These are phyloP conservation scores for Agrochola litura DNA, from an alignment of 2,888 invertebrate genomes.

Conservation along the genomic window DNA sequence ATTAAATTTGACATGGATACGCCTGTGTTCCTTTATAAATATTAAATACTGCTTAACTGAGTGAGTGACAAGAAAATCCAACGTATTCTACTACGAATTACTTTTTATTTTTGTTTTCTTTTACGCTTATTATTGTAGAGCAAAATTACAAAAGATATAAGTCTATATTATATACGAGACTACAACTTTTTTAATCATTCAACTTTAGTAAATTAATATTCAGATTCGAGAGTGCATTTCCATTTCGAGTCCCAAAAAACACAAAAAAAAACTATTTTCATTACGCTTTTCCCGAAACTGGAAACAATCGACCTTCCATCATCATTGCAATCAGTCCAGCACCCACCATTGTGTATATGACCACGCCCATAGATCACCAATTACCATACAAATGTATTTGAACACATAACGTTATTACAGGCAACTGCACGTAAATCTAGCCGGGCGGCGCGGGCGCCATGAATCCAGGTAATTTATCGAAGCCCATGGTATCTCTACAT, in stretches of 20 bases:
- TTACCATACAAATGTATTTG: slow-evolving; percentile 55
- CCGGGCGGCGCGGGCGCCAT: slow-evolving; percentile 30
- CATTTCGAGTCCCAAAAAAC: not conserved
- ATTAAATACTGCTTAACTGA: slow-evolving; percentile 39
- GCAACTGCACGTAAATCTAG: slow-evolving; percentile 53
- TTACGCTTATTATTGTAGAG: not conserved
- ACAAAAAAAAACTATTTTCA: not conserved
- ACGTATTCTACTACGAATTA: slow-evolving; percentile 1
- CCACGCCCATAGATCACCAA: slow-evolving; percentile 15
- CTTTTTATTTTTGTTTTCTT: slow-evolving; percentile 1
- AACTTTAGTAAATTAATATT: not conserved
- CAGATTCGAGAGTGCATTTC: not conserved
- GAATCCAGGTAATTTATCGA: slow-evolving; percentile 63
- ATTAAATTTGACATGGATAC: slow-evolving; percentile 38
- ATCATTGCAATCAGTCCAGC: not conserved
- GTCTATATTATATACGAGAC: not conserved
- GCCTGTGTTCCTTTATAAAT: slow-evolving; percentile 42
- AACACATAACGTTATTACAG: slow-evolving; percentile 37
- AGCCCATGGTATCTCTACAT: slow-evolving; percentile 47
- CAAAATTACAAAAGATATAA: not conserved
- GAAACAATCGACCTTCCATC: not conserved
- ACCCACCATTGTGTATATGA: not conserved
- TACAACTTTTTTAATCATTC: not conserved
- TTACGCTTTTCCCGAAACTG: not conserved
- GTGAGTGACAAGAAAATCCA: slow-evolving; percentile 47